These are phyloP conservation scores for Cyprinodon diabolis DNA, from an alignment of 2,797 vertebrate species.

Conservation along the genomic window DNA sequence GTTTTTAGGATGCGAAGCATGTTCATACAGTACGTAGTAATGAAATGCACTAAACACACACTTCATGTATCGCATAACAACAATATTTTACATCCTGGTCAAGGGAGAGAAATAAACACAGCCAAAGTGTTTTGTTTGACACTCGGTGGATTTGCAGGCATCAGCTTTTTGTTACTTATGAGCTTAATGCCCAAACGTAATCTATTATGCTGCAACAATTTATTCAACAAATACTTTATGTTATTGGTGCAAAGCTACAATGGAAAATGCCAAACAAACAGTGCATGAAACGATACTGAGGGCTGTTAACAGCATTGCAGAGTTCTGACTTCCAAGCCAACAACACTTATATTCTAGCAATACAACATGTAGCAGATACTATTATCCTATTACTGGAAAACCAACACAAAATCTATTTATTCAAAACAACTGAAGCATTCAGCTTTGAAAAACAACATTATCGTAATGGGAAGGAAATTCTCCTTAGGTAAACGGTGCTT, in stretches of 20 bases:
- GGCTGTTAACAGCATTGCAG: slow-evolving; percentile 1
- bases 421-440: slow-evolving; percentile 30
- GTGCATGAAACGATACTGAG: not conserved
- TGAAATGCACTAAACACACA: not conserved
- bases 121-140: not conserved
- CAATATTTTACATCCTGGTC: not conserved
- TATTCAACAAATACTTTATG: not conserved
- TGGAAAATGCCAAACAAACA: not conserved
- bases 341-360: not conserved
- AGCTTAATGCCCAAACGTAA: not conserved
- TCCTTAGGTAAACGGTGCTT: slow-evolving; percentile 33
- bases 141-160: not conserved
- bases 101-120: slow-evolving; percentile 1
- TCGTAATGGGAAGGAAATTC: slow-evolving; percentile 16
- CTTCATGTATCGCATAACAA: not conserved
- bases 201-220: not conserved
- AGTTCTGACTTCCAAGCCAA: slow-evolving; percentile 1
- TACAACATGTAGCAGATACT: not conserved
- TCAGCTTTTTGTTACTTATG: not conserved
- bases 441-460: slow-evolving; percentile 29
- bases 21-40: not conserved
- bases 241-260: not conserved
- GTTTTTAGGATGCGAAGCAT: not conserved
- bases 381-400: slow-evolving; percentile 32
- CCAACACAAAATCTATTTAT: slow-evolving; percentile 34